Evolutionary conservation across 2,113 vertebrate genomes (phyloP).

Genomic region (Alexandromys fortis): DNA sequence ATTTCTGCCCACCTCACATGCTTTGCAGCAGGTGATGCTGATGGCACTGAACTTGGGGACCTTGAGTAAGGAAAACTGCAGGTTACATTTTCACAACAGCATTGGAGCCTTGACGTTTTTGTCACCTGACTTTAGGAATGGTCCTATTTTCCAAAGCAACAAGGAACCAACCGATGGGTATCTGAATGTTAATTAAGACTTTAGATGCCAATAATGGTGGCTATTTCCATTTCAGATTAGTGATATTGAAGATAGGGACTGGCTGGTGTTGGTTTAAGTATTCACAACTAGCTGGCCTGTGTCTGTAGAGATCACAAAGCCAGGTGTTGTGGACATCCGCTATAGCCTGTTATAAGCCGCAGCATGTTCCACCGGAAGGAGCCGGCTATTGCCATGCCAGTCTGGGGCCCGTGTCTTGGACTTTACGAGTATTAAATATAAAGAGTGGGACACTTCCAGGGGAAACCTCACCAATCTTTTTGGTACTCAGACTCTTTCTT

Average conservation of each 20-base stretch:
- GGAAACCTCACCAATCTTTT: not conserved
- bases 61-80: not conserved
- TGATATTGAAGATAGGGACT: conserved; percentile 49
- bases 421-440: conserved; percentile 42
- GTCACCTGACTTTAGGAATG: conserved; percentile 30
- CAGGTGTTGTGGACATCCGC: conserved; percentile 50
- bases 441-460: conserved; percentile 1
- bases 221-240: conserved; percentile 69
- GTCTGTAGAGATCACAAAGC: conserved; percentile 57
- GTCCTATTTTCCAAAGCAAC: conserved; percentile 17
- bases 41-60: not conserved
- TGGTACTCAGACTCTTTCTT: not conserved
- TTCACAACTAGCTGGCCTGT: conserved; percentile 38
- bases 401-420: not conserved
- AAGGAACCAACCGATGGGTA: conserved; percentile 7
- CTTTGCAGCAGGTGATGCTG: not conserved
- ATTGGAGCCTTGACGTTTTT: not conserved
- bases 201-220: conserved; percentile 21
- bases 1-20: not conserved
- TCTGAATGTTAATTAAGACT: conserved; percentile 49
- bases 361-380: not conserved
- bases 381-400: not conserved
- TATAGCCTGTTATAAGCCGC: not conserved
- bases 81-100: not conserved
- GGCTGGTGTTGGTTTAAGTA: conserved; percentile 62